Conservation (phyloP, 2,888 invertebrate species). For the Pachliopta kotzebuea region DNA sequence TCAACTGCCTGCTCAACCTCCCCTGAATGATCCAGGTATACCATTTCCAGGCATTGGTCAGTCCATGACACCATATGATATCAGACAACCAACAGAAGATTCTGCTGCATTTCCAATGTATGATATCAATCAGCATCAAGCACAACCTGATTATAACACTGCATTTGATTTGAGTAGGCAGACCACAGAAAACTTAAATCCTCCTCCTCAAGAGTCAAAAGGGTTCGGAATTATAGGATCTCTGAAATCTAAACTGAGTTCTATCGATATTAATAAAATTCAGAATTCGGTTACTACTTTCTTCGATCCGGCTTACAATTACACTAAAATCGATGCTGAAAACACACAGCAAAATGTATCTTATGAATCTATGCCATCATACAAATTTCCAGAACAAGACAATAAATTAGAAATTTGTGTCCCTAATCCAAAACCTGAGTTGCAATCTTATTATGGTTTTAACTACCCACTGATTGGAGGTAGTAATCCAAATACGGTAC, state of each 20-base stretch:
- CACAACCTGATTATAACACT: conserved; percentile 46
- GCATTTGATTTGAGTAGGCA: conserved; percentile 64
- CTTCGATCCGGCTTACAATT: conserved; percentile 69
- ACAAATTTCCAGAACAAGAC: conserved; percentile 29
- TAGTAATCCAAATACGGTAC: neutral
- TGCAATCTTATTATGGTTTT: conserved; percentile 32
- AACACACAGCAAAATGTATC: conserved; percentile 34
- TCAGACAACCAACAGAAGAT: conserved; percentile 36
- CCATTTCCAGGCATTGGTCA: conserved; percentile 24
- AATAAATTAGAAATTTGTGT: conserved; percentile 55
- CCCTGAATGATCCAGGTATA: conserved; percentile 32
- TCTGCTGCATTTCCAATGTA: conserved; percentile 34
- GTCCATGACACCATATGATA: conserved; percentile 38
- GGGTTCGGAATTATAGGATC: conserved; percentile 70
- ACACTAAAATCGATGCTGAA: conserved; percentile 43
- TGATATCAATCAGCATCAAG: conserved; percentile 35
- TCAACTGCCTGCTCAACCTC: conserved; percentile 33
- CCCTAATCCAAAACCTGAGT: conserved; percentile 39
- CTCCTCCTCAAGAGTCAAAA: conserved; percentile 49
- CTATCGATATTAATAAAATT: conserved; percentile 71
- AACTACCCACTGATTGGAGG: conserved; percentile 24
- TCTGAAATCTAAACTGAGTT: conserved; percentile 69
- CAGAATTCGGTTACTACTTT: conserved; percentile 72
- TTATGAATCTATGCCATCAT: conserved; percentile 33
- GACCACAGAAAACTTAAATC: conserved; percentile 50